phyloP scores from a whole-genome alignment of 92 coral and sea anemone genomes.

The Porites evermanni region DNA sequence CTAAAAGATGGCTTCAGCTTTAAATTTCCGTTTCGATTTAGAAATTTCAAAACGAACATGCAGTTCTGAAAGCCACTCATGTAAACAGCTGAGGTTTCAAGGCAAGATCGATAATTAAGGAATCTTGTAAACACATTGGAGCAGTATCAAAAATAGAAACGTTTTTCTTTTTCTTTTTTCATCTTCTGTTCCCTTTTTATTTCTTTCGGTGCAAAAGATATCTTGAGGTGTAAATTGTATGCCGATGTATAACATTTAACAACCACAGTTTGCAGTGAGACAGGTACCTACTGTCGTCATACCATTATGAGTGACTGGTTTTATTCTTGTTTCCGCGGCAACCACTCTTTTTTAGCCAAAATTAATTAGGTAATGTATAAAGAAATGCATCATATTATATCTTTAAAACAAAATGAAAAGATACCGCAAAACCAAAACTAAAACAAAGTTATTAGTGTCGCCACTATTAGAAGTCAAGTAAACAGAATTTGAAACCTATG shows the following conservation, averaged over 20 bases:
- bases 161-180: background rate
- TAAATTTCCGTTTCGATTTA: background rate
- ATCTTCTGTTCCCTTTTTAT: no score
- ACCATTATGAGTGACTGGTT: slow-evolving; percentile 9
- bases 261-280: slow-evolving; percentile 5
- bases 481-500: slow-evolving; percentile 1
- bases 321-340: slow-evolving; percentile 12
- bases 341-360: slow-evolving; percentile 13
- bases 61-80: background rate
- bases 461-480: slow-evolving; percentile 10
- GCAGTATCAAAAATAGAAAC: background rate
- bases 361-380: slow-evolving; percentile 30
- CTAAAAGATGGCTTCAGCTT: background rate
- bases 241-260: background rate
- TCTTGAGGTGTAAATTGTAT: background rate
- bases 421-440: slow-evolving; percentile 3
- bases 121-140: slow-evolving; percentile 3
- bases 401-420: slow-evolving; percentile 13
- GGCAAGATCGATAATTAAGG: slow-evolving; percentile 10
- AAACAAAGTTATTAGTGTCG: background rate
- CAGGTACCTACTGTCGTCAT: slow-evolving; percentile 20
- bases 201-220: background rate
- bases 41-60: background rate
- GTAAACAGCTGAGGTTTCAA: background rate
- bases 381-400: background rate